Conservation (phyloP, 2,797 vertebrate genomes). For the Arnoldichthys spilopterus region DNA sequence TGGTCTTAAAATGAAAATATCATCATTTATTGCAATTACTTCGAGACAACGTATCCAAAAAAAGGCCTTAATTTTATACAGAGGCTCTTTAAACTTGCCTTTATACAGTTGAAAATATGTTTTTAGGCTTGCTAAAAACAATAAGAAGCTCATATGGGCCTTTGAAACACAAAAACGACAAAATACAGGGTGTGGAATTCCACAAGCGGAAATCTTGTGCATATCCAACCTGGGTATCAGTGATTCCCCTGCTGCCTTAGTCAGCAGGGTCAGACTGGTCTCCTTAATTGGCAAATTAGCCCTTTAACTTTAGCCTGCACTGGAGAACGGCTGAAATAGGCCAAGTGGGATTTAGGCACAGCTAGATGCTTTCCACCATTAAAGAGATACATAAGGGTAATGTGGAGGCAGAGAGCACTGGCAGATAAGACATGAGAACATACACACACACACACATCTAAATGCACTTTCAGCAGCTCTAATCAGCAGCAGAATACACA, state of each 20-base stretch:
- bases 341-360: slow-evolving; percentile 78
- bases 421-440: neutral
- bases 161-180: slow-evolving; percentile 10
- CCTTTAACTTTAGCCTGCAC: slow-evolving; percentile 78
- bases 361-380: slow-evolving; percentile 70
- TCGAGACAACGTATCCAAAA: too few relatives aligned
- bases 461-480: neutral
- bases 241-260: slow-evolving; percentile 59
- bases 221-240: slow-evolving; percentile 2
- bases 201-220: neutral
- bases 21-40: too few relatives aligned
- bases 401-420: slow-evolving; percentile 12
- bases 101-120: too few relatives aligned
- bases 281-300: slow-evolving; percentile 72
- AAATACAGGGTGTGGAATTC: neutral
- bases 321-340: slow-evolving; percentile 86
- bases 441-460: slow-evolving; percentile 11
- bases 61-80: too few relatives aligned
- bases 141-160: neutral
- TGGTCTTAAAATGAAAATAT: too few relatives aligned
- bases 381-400: slow-evolving; percentile 39
- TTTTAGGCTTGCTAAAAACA: neutral
- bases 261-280: slow-evolving; percentile 66
- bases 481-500: slow-evolving; percentile 8
- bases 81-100: too few relatives aligned